Percentiles rank a stretch among this genome's conserved stretches.
phyloP scores from a whole-genome alignment of 2,888 invertebrate genomes.

The Calameuta idolon region DNA sequence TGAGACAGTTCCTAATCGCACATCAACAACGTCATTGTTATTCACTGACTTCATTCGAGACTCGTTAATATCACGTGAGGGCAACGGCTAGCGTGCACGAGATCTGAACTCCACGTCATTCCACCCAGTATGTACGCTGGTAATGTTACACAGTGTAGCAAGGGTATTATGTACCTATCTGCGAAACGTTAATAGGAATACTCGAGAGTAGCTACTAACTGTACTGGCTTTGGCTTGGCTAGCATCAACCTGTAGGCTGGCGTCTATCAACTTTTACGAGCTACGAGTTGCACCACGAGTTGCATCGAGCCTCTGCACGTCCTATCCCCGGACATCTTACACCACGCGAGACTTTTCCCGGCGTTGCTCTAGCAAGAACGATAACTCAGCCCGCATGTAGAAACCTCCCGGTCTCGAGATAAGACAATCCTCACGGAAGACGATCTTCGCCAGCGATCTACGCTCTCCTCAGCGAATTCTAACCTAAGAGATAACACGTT shows the following conservation, averaged over 20 bases:
- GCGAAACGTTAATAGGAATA: background rate
- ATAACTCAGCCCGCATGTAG: background rate
- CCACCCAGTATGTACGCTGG: background rate
- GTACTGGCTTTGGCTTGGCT: background rate
- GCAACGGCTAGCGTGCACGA: constrained; percentile 2
- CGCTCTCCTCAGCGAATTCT: background rate
- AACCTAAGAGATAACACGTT: background rate
- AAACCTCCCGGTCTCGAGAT: background rate
- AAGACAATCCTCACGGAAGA: background rate
- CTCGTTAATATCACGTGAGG: constrained; percentile 14
- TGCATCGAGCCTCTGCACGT: background rate
- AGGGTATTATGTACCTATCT: background rate
- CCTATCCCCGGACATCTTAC: background rate
- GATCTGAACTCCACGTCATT: background rate
- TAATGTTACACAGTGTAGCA: background rate
- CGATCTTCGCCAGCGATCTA: background rate
- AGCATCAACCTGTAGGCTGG: background rate
- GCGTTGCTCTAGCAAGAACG: background rate
- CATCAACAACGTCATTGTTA: constrained; percentile 8
- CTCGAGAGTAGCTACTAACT: background rate
- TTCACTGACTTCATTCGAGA: constrained; percentile 14
- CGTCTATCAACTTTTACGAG: background rate
- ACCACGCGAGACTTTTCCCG: background rate
- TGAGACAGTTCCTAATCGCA: constrained; percentile 4
- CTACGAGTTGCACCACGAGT: background rate